Base-by-base conservation (phyloP, 2,888 invertebrate species). In the Dione juno region DNA sequence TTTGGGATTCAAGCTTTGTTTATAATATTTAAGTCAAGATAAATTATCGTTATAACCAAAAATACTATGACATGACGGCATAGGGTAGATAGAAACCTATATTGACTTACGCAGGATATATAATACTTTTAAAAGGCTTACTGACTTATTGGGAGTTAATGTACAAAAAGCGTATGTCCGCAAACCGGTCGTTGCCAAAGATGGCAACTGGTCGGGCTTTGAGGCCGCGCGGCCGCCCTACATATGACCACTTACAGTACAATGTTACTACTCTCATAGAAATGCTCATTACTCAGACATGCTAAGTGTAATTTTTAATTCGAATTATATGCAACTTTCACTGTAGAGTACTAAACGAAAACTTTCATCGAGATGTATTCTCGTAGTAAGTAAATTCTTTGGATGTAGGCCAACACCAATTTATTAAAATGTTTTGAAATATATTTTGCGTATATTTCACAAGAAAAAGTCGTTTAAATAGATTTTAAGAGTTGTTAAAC, bases 181-280 rank as follows among this genome's bases (percentile, higher is more conserved):
- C 79, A 85, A 92, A 92, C 92, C 92, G 91, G 92, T 92, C 85
- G 82, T 80, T 79, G 75, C 91, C 92, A 87, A 90, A 91, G 88
- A 92, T 87, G 92, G 91, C 79, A 88, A 87, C 90, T 87, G 88
- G 86, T 87, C 85, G 81, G 81, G 81, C 84, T 88, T 87, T 87
- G 88, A 88, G 92, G 90, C 80, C 78, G 81, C 79, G 74, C 76
- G 77, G 77, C 72, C 81, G 80, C 84, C 88, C 91, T 89, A 91
- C 88, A 84, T 89, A 84, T 81, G 79, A 78, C 76, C 78, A 81
- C 79, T 77, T 78, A 77, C 78, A 81, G 66, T 65, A 54, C 66
- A 65, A 67, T 63, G 54, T 59, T 83, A 79, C 79, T 79, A 74
- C 72, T 73, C 70, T 70, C 67, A 76, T 75, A 74, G 74, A 74